A percentile compares a stretch with the other conserved stretches of the same genome.
phyloP scores from a whole-genome alignment of 2,797 vertebrate genomes.

The Diplodus sargus region DNA sequence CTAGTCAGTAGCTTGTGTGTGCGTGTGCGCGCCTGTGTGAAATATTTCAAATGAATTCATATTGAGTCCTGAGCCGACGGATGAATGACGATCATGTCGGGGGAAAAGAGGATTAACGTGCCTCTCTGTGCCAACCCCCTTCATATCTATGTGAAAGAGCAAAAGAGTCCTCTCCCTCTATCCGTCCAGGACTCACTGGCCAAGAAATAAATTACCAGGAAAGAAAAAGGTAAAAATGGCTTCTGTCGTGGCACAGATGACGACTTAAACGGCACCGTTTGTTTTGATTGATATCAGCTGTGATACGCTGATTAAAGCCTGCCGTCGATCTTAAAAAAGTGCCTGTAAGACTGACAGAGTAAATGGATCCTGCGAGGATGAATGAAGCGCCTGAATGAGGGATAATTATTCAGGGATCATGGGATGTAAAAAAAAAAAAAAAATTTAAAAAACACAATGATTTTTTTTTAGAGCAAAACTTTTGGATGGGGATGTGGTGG shows the following conservation, averaged over 20 bases:
- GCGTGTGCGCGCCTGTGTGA: conserved; percentile 12
- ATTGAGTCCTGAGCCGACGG: conserved; percentile 40
- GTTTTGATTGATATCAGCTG: not conserved
- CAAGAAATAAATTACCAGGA: not conserved
- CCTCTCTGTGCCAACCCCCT: conserved; percentile 23
- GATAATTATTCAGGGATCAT: not conserved
- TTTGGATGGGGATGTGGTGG: conserved; percentile 20
- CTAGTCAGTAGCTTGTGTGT: conserved; percentile 16
- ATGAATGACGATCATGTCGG: conserved; percentile 54
- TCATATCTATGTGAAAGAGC: conserved; percentile 15
- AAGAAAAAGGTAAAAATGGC: conserved; percentile 1
- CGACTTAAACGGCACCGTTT: not conserved
- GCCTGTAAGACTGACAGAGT: not conserved
- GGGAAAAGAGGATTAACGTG: conserved; percentile 50
- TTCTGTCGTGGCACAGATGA: not conserved
- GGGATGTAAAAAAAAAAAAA: not conserved
- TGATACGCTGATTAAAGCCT: not conserved
- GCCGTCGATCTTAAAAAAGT: not conserved
- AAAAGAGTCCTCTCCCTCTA: conserved; percentile 20
- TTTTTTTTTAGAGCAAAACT: conserved; percentile 3
- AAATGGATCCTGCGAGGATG: not conserved
- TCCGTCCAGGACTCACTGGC: not conserved
- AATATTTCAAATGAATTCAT: conserved; percentile 53
- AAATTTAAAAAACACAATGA: not conserved
- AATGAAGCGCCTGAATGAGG: not conserved